Evolutionary conservation across 2,113 vertebrate genomes (phyloP).

Genomic region (Panthera leo): DNA sequence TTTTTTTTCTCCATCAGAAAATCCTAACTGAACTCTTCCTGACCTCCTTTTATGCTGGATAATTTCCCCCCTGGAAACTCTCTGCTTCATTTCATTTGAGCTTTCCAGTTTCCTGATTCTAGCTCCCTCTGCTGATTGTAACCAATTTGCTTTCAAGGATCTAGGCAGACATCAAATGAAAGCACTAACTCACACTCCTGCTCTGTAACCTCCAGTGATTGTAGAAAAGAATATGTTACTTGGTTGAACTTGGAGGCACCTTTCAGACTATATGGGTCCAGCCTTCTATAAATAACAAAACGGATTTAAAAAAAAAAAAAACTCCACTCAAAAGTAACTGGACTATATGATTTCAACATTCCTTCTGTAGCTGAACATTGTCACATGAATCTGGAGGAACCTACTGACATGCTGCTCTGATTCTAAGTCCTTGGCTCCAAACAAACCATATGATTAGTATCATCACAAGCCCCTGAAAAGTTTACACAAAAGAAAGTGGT

Average conservation of each 20-base stretch:
- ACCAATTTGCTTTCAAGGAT: conserved; percentile 52
- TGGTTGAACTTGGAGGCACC: background rate
- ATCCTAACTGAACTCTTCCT: conserved; percentile 72
- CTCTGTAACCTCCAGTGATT: background rate
- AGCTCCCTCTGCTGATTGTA: conserved; percentile 73
- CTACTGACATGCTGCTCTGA: background rate
- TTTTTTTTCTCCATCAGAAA: conserved; percentile 66
- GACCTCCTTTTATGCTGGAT: conserved; percentile 60
- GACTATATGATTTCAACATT: background rate
- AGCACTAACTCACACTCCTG: background rate
- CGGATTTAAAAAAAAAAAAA: background rate
- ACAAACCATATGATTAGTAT: background rate
- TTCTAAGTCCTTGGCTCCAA: background rate
- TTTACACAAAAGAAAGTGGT: background rate
- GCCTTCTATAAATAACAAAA: background rate
- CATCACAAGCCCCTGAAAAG: background rate
- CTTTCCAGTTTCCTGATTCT: conserved; percentile 45
- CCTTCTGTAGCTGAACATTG: background rate
- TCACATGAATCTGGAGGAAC: background rate
- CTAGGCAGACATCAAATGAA: conserved; percentile 11
- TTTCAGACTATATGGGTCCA: background rate
- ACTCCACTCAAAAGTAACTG: background rate
- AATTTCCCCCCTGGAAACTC: conserved; percentile 55
- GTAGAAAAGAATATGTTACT: background rate
- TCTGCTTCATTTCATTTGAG: conserved; percentile 39